Conservation (phyloP, 1,140 invertebrate species). For the Halictus rubicundus region DNA sequence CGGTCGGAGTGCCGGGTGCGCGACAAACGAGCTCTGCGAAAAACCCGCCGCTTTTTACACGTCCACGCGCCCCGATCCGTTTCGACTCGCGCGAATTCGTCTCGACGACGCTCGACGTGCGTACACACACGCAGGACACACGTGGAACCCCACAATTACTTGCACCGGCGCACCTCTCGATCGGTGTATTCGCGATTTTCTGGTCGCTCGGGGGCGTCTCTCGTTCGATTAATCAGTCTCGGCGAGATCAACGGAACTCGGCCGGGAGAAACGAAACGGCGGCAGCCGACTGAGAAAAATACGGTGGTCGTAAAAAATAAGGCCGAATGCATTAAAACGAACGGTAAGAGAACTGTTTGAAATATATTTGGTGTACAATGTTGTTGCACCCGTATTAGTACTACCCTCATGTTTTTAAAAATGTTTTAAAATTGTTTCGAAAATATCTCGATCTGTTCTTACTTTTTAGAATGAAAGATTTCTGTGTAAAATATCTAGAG, state of each 20-base stretch:
- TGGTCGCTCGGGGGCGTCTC: slow-evolving; percentile 28
- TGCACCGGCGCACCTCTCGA: neutral
- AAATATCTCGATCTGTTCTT: too few species aligned
- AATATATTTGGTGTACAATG: too few species aligned
- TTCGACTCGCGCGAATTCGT: neutral
- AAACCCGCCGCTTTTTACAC: neutral
- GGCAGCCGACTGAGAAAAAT: slow-evolving; percentile 4
- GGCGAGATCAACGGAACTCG: slow-evolving; percentile 1
- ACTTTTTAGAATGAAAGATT: too few species aligned
- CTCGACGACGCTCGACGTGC: neutral
- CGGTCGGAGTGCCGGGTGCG: neutral
- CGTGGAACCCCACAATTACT: slow-evolving; percentile 20
- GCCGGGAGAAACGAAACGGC: neutral
- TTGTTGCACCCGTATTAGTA: too few species aligned
- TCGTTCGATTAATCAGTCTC: slow-evolving; percentile 33
- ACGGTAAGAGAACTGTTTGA: too few species aligned
- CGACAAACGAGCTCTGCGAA: neutral
- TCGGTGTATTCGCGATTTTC: slow-evolving; percentile 25
- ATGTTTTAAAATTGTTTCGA: too few species aligned
- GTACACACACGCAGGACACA: too few species aligned
- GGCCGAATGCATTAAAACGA: too few species aligned
- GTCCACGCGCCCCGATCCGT: slow-evolving; percentile 20
- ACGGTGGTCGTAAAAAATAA: too few species aligned
- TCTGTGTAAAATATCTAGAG: too few species aligned
- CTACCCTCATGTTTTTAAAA: too few species aligned